These are phyloP conservation scores for Micromys minutus DNA, from an alignment of 2,113 vertebrate species.

Conservation along the genomic window DNA sequence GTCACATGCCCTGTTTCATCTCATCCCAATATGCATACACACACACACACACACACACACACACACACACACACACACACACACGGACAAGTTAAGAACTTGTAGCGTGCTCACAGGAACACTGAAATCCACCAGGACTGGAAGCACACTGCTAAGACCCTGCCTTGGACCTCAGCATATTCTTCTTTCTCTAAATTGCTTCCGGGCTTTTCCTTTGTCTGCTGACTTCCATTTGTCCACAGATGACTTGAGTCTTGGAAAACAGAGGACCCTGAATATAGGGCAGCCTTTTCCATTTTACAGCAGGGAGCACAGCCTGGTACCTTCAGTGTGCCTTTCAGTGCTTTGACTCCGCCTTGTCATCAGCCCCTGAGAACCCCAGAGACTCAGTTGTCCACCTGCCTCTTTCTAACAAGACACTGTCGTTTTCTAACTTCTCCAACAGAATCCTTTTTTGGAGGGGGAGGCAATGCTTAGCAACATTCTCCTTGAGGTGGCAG, in stretches of 20 bases:
- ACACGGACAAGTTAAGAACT: neutral
- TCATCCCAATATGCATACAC: neutral
- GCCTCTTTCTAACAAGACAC: slow-evolving; percentile 57
- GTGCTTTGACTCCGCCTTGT: neutral
- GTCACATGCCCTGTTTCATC: slow-evolving; percentile 38
- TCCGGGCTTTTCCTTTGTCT: slow-evolving; percentile 33
- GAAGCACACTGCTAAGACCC: neutral
- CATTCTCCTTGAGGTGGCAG: slow-evolving; percentile 84
- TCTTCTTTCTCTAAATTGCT: slow-evolving; percentile 48
- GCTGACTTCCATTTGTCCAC: slow-evolving; percentile 27
- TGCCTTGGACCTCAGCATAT: slow-evolving; percentile 24
- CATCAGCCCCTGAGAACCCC: neutral
- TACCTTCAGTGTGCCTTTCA: neutral
- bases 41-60: neutral
- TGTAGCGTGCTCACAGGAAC: neutral
- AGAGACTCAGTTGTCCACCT: neutral
- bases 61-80: neutral
- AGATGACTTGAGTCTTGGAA: neutral
- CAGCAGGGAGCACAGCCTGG: neutral
- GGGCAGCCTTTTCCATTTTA: neutral
- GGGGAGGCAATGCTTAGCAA: slow-evolving; percentile 29
- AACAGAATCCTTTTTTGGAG: neutral
- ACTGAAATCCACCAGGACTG: slow-evolving; percentile 6
- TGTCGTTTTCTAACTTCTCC: slow-evolving; percentile 55
- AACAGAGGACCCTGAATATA: slow-evolving; percentile 1